Evolutionary conservation across 2,113 vertebrate species (phyloP).

Genomic region (Notarius lentiginosus): DNA sequence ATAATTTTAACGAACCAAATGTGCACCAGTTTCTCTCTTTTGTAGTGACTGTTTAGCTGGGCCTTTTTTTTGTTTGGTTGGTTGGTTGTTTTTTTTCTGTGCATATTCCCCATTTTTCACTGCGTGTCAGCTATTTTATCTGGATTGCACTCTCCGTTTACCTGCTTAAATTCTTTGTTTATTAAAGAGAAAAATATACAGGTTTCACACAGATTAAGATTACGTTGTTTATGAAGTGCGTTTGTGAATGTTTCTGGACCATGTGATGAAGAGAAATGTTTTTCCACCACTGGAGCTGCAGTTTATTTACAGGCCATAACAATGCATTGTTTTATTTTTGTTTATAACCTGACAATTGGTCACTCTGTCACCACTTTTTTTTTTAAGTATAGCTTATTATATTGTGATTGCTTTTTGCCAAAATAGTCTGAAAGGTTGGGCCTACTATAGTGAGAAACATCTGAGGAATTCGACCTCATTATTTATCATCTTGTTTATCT

Average conservation of each 20-base stretch:
- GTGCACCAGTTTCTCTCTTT: neutral
- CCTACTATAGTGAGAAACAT: neutral
- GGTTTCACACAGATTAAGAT: neutral
- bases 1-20: neutral
- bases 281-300: neutral
- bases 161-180: neutral
- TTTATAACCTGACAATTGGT: neutral
- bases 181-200: neutral
- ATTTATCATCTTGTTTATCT: slow-evolving; percentile 6
- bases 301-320: neutral
- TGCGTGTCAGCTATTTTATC: neutral
- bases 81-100: neutral
- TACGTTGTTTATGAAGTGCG: neutral
- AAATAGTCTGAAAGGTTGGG: neutral
- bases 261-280: neutral
- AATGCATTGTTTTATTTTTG: neutral
- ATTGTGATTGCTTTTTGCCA: neutral
- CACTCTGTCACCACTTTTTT: neutral
- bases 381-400: neutral
- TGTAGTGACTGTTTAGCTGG: neutral
- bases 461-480: neutral
- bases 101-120: neutral
- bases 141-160: neutral
- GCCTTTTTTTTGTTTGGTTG: neutral
- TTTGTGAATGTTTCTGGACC: neutral